phyloP scores from a whole-genome alignment of 2,888 invertebrate species.

The Callyntrura sp. region DNA sequence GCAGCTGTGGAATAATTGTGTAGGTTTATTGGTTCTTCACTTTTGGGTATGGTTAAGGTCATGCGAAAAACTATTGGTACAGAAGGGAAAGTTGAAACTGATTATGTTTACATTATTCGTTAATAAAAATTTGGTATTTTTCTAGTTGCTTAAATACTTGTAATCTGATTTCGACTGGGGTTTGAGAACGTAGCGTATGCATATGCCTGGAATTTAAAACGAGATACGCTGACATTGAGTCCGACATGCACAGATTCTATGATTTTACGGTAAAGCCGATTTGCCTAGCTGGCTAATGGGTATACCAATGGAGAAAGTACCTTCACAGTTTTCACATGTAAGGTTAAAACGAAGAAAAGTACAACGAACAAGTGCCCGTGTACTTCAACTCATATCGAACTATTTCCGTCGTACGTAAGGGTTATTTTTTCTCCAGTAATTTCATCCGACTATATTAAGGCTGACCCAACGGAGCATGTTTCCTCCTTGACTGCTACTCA shows the following conservation, averaged over 20 bases:
- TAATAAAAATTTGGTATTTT: slow-evolving; percentile 28
- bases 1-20: background rate
- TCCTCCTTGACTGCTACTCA: background rate
- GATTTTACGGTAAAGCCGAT: slow-evolving; percentile 14
- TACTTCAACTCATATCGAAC: too few species aligned
- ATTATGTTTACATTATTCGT: too few species aligned
- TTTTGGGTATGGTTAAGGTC: background rate
- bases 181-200: slow-evolving; percentile 5
- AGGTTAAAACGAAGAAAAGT: too few species aligned
- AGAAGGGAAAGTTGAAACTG: too few species aligned
- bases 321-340: too few species aligned
- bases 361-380: too few species aligned
- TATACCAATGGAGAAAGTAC: too few species aligned
- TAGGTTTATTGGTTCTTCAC: background rate
- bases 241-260: background rate
- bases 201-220: slow-evolving; percentile 11
- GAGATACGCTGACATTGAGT: slow-evolving; percentile 17
- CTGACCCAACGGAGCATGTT: background rate
- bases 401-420: too few species aligned
- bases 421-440: too few species aligned
- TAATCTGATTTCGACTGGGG: background rate
- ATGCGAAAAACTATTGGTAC: too few species aligned
- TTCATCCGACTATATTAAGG: background rate
- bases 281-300: too few species aligned
- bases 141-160: background rate